These are phyloP conservation scores for Oceanites oceanicus DNA, from an alignment of 2,113 vertebrate genomes.

Conservation along the genomic window DNA sequence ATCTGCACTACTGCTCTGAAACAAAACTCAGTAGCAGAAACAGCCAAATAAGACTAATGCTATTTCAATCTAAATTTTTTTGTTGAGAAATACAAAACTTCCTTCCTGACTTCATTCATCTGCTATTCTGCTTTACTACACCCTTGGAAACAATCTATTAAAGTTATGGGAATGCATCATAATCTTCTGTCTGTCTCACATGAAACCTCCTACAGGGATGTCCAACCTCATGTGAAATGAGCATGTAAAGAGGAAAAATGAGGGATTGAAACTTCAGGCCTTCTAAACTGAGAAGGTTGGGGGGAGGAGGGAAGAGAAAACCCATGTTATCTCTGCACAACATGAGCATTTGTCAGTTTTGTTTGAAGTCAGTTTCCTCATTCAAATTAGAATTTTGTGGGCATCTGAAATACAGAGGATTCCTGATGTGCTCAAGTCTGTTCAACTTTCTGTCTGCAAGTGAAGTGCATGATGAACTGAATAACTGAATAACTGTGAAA, in stretches of 20 bases:
- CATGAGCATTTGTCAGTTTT: background rate
- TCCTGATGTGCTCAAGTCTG: background rate
- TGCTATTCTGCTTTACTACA: background rate
- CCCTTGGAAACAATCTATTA: background rate
- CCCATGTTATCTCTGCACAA: background rate
- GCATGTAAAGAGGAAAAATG: background rate
- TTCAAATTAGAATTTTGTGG: background rate
- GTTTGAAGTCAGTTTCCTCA: background rate
- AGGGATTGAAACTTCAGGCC: background rate
- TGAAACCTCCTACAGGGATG: background rate
- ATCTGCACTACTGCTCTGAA: background rate
- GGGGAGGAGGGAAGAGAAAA: background rate
- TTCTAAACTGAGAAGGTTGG: background rate
- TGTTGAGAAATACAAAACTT: background rate
- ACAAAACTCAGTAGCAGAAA: background rate
- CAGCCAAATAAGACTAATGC: fast-evolving
- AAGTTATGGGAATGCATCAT: background rate
- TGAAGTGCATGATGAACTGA: constrained; percentile 29
- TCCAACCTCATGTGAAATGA: background rate
- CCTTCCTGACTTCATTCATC: background rate
- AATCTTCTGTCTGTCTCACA: background rate
- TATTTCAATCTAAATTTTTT: background rate
- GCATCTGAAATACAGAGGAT: background rate
- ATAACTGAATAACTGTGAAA: constrained; percentile 46
- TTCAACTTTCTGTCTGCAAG: constrained; percentile 34